phyloP scores from a whole-genome alignment of 2,797 vertebrate genomes.

The Rhadinocentrus ornatus region DNA sequence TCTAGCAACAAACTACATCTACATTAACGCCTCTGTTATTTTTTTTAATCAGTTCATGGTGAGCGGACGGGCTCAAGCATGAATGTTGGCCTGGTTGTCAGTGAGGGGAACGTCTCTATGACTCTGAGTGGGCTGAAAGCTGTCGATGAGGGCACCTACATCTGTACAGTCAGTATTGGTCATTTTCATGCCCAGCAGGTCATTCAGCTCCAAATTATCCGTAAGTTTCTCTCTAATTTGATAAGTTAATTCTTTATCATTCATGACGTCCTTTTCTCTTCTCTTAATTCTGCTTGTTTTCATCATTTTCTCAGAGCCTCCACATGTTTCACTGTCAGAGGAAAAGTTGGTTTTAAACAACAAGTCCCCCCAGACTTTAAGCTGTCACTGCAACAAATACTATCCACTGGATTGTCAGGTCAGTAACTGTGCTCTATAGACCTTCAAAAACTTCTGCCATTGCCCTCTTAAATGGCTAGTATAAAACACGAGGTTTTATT shows the following conservation, averaged over 20 bases:
- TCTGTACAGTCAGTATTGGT: slow-evolving; percentile 81
- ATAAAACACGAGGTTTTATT: background rate
- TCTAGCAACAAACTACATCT: background rate
- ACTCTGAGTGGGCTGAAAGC: slow-evolving; percentile 77
- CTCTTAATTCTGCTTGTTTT: background rate
- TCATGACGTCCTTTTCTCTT: background rate
- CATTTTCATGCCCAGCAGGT: slow-evolving; percentile 84
- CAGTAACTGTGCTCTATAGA: slow-evolving; percentile 18
- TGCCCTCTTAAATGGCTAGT: background rate
- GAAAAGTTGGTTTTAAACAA: slow-evolving; percentile 68
- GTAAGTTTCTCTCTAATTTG: slow-evolving; percentile 71
- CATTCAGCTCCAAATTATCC: slow-evolving; percentile 78
- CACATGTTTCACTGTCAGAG: slow-evolving; percentile 75
- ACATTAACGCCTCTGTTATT: background rate
- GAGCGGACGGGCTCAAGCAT: slow-evolving; percentile 71
- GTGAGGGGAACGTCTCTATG: slow-evolving; percentile 80
- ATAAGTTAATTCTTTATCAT: background rate
- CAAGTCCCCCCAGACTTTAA: slow-evolving; percentile 68
- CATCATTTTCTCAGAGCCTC: slow-evolving; percentile 68
- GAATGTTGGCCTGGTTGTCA: slow-evolving; percentile 59
- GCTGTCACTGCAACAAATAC: slow-evolving; percentile 83
- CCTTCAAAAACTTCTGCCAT: background rate
- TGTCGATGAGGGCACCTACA: slow-evolving; percentile 85
- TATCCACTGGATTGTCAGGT: slow-evolving; percentile 87
- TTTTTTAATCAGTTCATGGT: slow-evolving; percentile 57